These are phyloP conservation scores for Rachycentron canadum DNA, from an alignment of 2,797 vertebrate genomes.

Conservation along the genomic window DNA sequence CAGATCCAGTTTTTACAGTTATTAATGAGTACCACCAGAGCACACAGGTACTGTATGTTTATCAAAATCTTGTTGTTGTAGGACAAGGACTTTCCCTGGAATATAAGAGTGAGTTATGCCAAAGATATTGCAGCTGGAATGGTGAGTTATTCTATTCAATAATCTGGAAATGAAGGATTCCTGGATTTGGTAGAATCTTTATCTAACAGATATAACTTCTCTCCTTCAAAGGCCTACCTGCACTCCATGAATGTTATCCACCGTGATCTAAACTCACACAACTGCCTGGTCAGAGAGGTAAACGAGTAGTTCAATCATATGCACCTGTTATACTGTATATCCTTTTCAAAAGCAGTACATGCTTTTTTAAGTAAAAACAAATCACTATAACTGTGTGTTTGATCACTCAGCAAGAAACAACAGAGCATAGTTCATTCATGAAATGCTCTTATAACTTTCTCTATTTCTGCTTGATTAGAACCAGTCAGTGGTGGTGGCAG, in stretches of 20 bases:
- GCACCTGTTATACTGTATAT: neutral
- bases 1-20: neutral
- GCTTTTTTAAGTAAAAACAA: neutral
- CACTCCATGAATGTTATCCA: conserved; percentile 99
- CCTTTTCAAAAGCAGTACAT: neutral
- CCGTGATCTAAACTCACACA: conserved; percentile 96
- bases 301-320: conserved; percentile 59
- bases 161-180: neutral
- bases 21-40: neutral
- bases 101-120: conserved; percentile 91
- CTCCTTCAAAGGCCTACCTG: conserved; percentile 91
- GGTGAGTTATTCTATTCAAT: conserved; percentile 79
- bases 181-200: neutral
- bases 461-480: conserved; percentile 82
- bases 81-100: conserved; percentile 93
- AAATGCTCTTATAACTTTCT: neutral
- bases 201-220: conserved; percentile 26
- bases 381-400: neutral
- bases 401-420: neutral
- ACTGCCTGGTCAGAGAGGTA: conserved; percentile 97
- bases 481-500: conserved; percentile 95
- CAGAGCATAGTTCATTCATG: neutral
- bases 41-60: neutral
- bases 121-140: conserved; percentile 97
- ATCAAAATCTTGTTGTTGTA: conserved; percentile 63